Evolutionary conservation across 2,113 vertebrate species (phyloP).

Genomic region (Porphyrio hochstetteri): DNA sequence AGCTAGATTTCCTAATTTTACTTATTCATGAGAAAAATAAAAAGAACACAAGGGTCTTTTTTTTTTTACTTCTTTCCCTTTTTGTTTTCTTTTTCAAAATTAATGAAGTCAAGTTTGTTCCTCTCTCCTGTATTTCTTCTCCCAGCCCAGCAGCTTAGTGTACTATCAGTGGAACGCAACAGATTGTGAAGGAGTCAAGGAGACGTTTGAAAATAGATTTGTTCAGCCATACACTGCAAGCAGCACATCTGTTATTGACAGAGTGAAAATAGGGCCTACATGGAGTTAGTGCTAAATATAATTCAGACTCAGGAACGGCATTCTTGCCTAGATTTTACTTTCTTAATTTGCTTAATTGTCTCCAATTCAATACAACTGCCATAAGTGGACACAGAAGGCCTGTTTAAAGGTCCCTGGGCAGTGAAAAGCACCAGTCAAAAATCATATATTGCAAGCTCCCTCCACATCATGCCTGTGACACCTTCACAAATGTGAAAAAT

Average conservation of each 20-base stretch:
- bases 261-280: slow-evolving; percentile 27
- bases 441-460: not conserved
- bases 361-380: not conserved
- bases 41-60: not conserved
- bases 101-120: not conserved
- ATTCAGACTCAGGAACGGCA: not conserved
- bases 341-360: slow-evolving; percentile 2
- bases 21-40: not conserved
- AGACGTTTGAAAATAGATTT: slow-evolving; percentile 47
- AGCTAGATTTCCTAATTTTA: not conserved
- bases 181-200: slow-evolving; percentile 35
- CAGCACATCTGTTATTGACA: slow-evolving; percentile 56
- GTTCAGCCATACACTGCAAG: slow-evolving; percentile 13
- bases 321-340: slow-evolving; percentile 12
- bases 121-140: not conserved
- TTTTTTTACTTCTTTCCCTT: not conserved
- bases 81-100: not conserved
- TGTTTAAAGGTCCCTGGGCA: not conserved
- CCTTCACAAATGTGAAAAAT: not conserved
- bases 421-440: slow-evolving; percentile 10
- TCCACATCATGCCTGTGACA: not conserved
- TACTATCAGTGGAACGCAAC: slow-evolving; percentile 3
- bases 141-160: slow-evolving; percentile 10
- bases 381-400: not conserved
- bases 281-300: slow-evolving; percentile 7